Evolutionary conservation across 2,113 vertebrate species (phyloP), one percentile per base, ranked within the genome.

Genomic region (Nasalis larvatus): DNA sequence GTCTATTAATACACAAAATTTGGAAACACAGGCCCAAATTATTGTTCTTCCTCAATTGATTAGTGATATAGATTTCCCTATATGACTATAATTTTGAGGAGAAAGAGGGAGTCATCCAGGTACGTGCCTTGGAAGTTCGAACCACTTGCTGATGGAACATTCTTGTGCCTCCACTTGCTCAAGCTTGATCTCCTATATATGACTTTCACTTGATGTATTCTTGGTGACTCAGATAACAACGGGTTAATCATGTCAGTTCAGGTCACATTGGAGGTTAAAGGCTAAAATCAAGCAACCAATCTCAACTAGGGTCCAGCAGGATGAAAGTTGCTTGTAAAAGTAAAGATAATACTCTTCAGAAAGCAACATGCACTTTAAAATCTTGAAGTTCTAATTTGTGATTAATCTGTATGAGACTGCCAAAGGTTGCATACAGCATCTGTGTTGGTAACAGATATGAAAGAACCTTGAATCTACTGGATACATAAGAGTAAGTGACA

Each of bases 331-430:
- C 40, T 96, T 87, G 84, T 40, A 12, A 83, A 63, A 42, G 17
- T 47, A 56, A 80, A 17, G 60, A 18, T 20, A 30, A 76, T 63
- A 71, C 23, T 87, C 14, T 42, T 30, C 6, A 77, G 52, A 49
- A 95, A 49, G 27, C 9, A 90, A 47, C 32, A 71, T 40, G 18
- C 37, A 13, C 9, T 52, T 10, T 30, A 68, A n/a, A 85, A 47
- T 80, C 4, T 47, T 84, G 25, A 73, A 8, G 1, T 52, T 84
- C 10, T 80, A 6, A 73, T 40, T 16, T 20, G 4, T 13, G 23
- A 5, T 47, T 91, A 8, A 13, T 27, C 23, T 13, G 10, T 20
- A 0, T 16, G 20, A 1, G 12, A 25, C 9, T 56, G 3, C 1
- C 3, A 68, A 88, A 88, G 3, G 0, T 42, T 91, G 14, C 49